Base-by-base conservation (phyloP, 2,888 invertebrate species). In the Drosophila pseudotakahashii region DNA sequence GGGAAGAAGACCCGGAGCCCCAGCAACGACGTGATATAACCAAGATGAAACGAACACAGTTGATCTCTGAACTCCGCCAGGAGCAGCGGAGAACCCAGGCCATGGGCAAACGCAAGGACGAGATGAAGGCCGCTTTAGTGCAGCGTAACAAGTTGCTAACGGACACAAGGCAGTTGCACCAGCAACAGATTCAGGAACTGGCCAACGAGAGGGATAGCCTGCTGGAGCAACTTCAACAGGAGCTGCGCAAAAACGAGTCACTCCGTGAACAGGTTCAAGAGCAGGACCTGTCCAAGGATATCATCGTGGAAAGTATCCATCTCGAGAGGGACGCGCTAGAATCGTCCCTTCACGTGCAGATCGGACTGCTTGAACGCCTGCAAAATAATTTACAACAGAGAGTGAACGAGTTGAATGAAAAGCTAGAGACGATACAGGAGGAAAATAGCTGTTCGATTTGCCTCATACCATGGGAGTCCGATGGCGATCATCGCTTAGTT, bases 141-240 rank as follows among this genome's bases (percentile, higher is more conserved):
- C 32, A 10, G 11, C 3, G 32, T 0, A 10, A 34, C 0, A 34
- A 10, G 10, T 3, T 10, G 32, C 32, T 34, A 10, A 34, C 32
- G 10, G 32, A 34, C 3, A 10, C 32, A 10, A 34, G 32, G 10
- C 32, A 9, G 3, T 3, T 34, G 26, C 26, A 26, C 26, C 26
- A 26, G 26, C 26, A 26, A 26, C 26, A 26, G 26, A 26, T 11
- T 34, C 32, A 10, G 32, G 32, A 34, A 34, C 4, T 34, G 11
- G 10, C 10, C 32, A 34, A 10, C 32, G 32, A 34, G 32, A 34
- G 32, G 10, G 10, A 34, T 3, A n/a, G 23, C 1, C 9, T 55
- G 32, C 34, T 55, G n/a, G 11, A 55, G 23, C 45, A 45, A 47
- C 34, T 55, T 1, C 55, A 55, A 34, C 11, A 7, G 3, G 50